phyloP scores from a whole-genome alignment of 2,113 vertebrate species.

The Nettapus auritus region DNA sequence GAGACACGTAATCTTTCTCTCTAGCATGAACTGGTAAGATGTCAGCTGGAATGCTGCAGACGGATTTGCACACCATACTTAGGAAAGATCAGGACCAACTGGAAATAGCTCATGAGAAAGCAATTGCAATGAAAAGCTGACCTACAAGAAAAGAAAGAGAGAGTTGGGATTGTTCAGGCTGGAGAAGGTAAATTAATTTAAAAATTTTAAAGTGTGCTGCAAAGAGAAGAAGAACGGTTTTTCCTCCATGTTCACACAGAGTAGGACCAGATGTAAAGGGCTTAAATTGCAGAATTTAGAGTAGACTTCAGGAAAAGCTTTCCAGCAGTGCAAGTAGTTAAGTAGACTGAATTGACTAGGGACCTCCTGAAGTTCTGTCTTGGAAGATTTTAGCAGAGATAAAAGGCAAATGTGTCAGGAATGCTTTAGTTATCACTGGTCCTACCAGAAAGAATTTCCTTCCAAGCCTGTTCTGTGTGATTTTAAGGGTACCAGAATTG shows the following conservation, averaged over 20 bases:
- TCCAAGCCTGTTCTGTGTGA: background rate
- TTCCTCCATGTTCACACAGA: background rate
- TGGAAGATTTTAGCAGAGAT: background rate
- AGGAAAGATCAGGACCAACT: background rate
- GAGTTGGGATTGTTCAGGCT: background rate
- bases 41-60: background rate
- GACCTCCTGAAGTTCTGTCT: background rate
- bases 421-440: background rate
- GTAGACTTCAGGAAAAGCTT: background rate
- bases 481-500: background rate
- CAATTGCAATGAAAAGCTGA: background rate
- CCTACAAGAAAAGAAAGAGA: background rate
- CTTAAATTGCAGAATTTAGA: background rate
- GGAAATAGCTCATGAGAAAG: background rate
- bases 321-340: background rate
- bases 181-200: background rate
- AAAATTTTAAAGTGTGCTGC: background rate
- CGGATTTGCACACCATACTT: background rate
- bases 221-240: background rate
- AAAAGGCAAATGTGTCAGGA: background rate
- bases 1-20: background rate
- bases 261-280: background rate
- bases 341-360: background rate
- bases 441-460: background rate
- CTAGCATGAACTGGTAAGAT: background rate